Evolutionary conservation across 2,113 vertebrate genomes (phyloP), one percentile per base, ranked within the genome.

Genomic region (Raja brachyura): DNA sequence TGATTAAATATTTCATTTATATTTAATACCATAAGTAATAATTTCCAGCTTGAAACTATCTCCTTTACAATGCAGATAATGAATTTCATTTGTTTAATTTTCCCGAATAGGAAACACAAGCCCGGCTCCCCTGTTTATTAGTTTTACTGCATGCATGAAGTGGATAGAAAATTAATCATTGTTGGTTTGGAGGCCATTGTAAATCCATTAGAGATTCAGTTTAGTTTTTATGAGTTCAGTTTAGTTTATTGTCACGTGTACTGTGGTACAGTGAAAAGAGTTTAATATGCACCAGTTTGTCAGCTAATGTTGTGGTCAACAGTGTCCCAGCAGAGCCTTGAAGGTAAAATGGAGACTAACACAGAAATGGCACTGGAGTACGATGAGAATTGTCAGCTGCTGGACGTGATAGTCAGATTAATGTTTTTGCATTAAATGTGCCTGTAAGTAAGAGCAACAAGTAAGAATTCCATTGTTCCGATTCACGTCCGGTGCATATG

Each of bases 1-100:
- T 18, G 31, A 48, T 73, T 92, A 92, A 92, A 6, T 92, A 92
- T 48, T 54, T 92, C 66, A 92, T 92, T 73, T 73, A 70, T 48
- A 90, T 39, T 90, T 90, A 63, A 68, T 90, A 90, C 63, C 70
- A 70, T 39, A 28, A 14, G 31, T 39, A 70, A 68, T 33, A 31
- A 70, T 54, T 10, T 73, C 20, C 13, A 22, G 88, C 88, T 90
- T 68, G 63, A 90, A 90, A 70, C 88, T 31, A 90, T 74, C 73
- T 73, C 18, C 9, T 92, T 48, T 92, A 63, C 66, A 70, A 25
- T 73, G 66, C 8, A 39, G 11, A 48, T 90, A 73, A 48, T 73
- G 18, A 73, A 70, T 54, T 73, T 92, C 39, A 39, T 68, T 39
- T 70, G 90, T 73, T 92, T 92, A 11, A 28, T 54, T 73, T 48